Evolutionary conservation across 1,140 invertebrate genomes (phyloP).

Genomic region (Drosophila kurseongensis): DNA sequence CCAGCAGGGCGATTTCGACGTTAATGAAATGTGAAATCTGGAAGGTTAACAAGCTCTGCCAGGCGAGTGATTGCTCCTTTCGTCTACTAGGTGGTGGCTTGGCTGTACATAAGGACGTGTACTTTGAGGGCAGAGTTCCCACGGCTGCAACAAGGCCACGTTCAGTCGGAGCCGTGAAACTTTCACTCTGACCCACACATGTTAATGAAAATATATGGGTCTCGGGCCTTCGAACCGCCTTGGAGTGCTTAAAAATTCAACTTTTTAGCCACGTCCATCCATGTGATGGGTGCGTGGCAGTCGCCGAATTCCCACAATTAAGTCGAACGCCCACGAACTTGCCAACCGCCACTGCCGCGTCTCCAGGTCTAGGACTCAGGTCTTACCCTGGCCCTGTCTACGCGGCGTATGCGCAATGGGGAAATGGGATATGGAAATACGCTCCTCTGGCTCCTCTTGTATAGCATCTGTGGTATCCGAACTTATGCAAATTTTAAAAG

Average conservation of each 20-base stretch:
- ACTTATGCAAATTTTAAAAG: conserved; percentile 71
- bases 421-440: conserved; percentile 29
- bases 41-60: conserved; percentile 29
- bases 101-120: conserved; percentile 39
- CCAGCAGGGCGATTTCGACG: conserved; percentile 48
- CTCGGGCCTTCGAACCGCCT: conserved; percentile 18
- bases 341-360: conserved; percentile 17
- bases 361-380: conserved; percentile 27
- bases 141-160: conserved; percentile 65
- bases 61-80: conserved; percentile 11
- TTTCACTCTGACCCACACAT: conserved; percentile 39
- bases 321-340: conserved; percentile 46
- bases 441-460: conserved; percentile 19
- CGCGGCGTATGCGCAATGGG: conserved; percentile 57
- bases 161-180: conserved; percentile 37
- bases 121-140: conserved; percentile 53
- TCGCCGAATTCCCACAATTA: conserved; percentile 72
- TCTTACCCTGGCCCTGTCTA: conserved; percentile 10
- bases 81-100: not conserved
- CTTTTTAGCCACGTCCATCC: conserved; percentile 40
- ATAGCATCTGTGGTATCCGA: conserved; percentile 57
- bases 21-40: conserved; percentile 66
- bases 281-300: conserved; percentile 48
- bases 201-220: conserved; percentile 64
- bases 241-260: conserved; percentile 50